phyloP scores from a whole-genome alignment of 2,888 invertebrate genomes.

The Ectemnius continuus region DNA sequence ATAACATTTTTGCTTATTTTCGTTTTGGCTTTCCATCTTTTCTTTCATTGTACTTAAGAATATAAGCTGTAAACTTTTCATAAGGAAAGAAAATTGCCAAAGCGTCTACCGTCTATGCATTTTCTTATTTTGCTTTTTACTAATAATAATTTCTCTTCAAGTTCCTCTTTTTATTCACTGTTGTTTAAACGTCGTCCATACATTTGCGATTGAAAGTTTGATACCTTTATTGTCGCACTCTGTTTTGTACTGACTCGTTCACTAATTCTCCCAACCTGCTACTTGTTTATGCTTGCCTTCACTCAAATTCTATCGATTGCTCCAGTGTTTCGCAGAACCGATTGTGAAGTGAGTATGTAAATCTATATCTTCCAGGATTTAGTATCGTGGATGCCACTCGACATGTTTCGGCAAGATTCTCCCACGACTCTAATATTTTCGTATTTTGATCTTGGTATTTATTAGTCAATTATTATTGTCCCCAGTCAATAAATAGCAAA shows the following conservation, averaged over 20 bases:
- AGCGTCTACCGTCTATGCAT: background rate
- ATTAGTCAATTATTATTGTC: conserved; percentile 65
- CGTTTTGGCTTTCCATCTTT: conserved; percentile 3
- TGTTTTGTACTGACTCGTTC: too few relatives aligned
- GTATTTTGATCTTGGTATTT: conserved; percentile 57
- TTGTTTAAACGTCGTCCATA: background rate
- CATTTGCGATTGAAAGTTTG: too few relatives aligned
- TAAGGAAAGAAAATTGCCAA: too few relatives aligned
- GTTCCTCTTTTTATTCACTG: background rate
- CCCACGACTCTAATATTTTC: conserved; percentile 22
- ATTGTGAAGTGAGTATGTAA: background rate
- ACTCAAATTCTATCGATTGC: too few relatives aligned
- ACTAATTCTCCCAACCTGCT: background rate
- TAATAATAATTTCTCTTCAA: background rate
- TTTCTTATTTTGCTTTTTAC: background rate
- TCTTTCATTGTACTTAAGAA: conserved; percentile 17
- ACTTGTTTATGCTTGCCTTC: background rate
- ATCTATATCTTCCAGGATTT: conserved; percentile 22
- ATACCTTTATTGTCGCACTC: too few relatives aligned
- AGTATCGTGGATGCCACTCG: conserved; percentile 14
- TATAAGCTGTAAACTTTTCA: background rate
- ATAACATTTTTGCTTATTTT: conserved; percentile 18
- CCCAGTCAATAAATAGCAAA: conserved; percentile 58
- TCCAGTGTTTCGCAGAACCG: too few relatives aligned
- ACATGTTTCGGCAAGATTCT: conserved; percentile 18